A percentile compares a stretch with the other conserved stretches of the same genome.
Evolutionary conservation across 1,140 invertebrate species (phyloP).

Genomic region (Stenopsyche tienmushanensis): DNA sequence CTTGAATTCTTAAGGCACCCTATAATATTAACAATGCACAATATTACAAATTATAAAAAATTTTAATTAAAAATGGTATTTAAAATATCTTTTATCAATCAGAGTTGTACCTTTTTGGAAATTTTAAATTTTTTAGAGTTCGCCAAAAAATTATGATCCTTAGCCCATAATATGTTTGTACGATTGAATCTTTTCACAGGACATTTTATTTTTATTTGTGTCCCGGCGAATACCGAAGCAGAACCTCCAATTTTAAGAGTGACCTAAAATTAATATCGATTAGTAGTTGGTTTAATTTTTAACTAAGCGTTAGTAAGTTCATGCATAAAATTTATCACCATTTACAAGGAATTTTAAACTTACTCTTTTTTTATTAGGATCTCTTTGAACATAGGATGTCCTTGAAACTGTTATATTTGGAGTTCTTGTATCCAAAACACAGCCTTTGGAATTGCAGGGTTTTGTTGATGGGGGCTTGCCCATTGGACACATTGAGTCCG

Average conservation of each 20-base stretch:
- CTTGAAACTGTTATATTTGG: constrained; percentile 68
- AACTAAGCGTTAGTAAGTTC: too few relatives aligned
- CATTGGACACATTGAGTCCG: constrained; percentile 68
- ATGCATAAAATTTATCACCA: too few relatives aligned
- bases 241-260: constrained; percentile 81
- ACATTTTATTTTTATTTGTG: constrained; percentile 86
- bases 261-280: constrained; percentile 46
- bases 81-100: not conserved
- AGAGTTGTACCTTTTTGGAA: constrained; percentile 67
- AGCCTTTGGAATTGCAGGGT: constrained; percentile 79
- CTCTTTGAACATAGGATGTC: constrained; percentile 76
- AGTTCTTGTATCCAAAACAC: constrained; percentile 65
- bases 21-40: constrained; percentile 29
- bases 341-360: constrained; percentile 38
- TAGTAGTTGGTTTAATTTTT: not conserved
- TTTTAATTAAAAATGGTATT: not conserved
- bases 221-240: constrained; percentile 81
- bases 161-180: constrained; percentile 80
- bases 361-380: constrained; percentile 74
- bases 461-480: constrained; percentile 70
- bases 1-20: constrained; percentile 79
- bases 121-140: constrained; percentile 79
- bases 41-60: constrained; percentile 1
- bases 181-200: constrained; percentile 79
- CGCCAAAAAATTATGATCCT: constrained; percentile 71